Conservation (phyloP, 2,888 invertebrate genomes). For the Gryllus longicercus region DNA sequence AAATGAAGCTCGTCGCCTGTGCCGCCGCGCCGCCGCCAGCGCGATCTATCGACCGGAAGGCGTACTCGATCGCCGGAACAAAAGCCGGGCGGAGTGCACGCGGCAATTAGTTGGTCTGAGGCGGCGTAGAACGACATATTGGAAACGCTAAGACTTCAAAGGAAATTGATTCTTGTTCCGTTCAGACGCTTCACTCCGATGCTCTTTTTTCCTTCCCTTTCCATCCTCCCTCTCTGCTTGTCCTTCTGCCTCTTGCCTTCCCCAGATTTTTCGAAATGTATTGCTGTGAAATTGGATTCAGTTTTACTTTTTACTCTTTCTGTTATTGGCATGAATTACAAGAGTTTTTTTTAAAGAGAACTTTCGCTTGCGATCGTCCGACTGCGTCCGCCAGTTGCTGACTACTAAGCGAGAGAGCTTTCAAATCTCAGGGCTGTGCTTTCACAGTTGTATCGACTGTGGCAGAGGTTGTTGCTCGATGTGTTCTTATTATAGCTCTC, state of each 20-base stretch:
- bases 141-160: constrained; percentile 11
- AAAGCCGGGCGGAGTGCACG: neutral
- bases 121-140: neutral
- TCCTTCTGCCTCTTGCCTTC: neutral
- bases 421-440: no score
- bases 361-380: no score
- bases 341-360: neutral
- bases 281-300: neutral
- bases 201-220: neutral
- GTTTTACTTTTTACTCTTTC: neutral
- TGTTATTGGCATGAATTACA: constrained; percentile 17
- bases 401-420: no score
- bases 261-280: constrained; percentile 1
- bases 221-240: neutral
- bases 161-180: neutral
- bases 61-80: constrained; percentile 3
- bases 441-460: no score
- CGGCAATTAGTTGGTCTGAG: neutral
- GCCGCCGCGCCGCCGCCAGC: neutral
- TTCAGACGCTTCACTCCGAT: neutral
- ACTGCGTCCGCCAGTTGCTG: no score
- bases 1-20: neutral
- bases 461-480: no score
- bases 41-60: constrained; percentile 8
- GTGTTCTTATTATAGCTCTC: no score